Evolutionary conservation across 2,113 vertebrate species (phyloP), one percentile per base, ranked within the genome.

Genomic region (Myiozetetes cayanensis): DNA sequence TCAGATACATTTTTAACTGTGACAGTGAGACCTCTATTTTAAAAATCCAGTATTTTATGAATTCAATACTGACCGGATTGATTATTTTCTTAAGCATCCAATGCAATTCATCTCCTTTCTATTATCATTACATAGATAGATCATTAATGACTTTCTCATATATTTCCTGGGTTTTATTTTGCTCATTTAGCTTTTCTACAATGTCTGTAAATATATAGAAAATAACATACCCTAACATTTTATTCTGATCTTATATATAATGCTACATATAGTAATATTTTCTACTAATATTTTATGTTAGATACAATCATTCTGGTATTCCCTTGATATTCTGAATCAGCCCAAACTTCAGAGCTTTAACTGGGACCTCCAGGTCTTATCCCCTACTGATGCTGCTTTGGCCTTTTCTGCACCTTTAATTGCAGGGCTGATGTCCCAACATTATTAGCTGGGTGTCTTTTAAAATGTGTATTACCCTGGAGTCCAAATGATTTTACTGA

Each of bases 141-240:
- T 24, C 7, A 62, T 56, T 65, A 74, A 77, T 59, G 25, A 81
- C 18, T 65, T 94, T 93, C 41, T 41, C 46, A 68, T 82, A 61
- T 4, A 74, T 39, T 86, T 83, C 8, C 33, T 74, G 24, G 15
- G 44, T 20, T 90, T 78, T 90, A 70, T 87, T 92, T 94, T 84
- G 5, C 31, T 67, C 43, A 39, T 68, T 89, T 73, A 88, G 21
- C 37, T 82, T 85, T 80, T 61, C 39, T 49, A 25, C 24, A 83
- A 8, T 30, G 11, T 50, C 22, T 89, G 30, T 58, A 31, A 39
- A 63, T 44, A 82, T 43, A 47, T 2, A 18, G 21, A 90, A 93
- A 88, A 61, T 28, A 83, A 68, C 4, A n/a, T 5, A 79, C 0
- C 0, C 3, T 68, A 49, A 70, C 14, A 35, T 56, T 78, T 56